Conservation (phyloP, 2,797 vertebrate species). For the Coregonus ussuriensis region DNA sequence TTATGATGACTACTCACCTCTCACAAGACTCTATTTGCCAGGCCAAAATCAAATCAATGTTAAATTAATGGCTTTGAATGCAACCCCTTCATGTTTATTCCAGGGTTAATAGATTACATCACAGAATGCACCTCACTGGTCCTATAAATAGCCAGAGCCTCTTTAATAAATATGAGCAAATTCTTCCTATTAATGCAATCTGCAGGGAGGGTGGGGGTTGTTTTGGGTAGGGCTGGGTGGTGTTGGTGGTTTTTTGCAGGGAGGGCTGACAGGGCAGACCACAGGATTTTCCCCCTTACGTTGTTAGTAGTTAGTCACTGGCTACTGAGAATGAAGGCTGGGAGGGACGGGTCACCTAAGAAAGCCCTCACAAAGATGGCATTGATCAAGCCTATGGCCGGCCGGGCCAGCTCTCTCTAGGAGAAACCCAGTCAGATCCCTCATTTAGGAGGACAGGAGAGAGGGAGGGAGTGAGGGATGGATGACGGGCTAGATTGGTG, state of each 20-base stretch:
- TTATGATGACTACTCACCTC: conserved; percentile 14
- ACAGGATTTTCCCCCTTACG: background rate
- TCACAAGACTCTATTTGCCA: background rate
- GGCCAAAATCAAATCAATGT: conserved; percentile 24
- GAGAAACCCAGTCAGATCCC: conserved; percentile 35
- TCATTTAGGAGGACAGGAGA: conserved; percentile 26
- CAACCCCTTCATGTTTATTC: background rate
- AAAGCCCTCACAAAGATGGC: conserved; percentile 64
- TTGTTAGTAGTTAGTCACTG: conserved; percentile 55
- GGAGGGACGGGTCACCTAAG: conserved; percentile 61
- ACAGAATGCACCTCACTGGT: conserved; percentile 9
- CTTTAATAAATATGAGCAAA: conserved; percentile 42
- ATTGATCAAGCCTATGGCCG: conserved; percentile 54
- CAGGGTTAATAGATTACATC: conserved; percentile 13
- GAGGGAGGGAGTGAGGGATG: conserved; percentile 22
- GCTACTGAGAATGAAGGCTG: conserved; percentile 25
- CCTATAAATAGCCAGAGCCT: conserved; percentile 38
- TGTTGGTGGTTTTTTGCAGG: background rate
- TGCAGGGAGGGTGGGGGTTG: conserved; percentile 38
- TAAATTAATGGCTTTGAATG: background rate
- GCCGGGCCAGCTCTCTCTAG: conserved; percentile 23
- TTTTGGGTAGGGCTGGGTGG: conserved; percentile 11
- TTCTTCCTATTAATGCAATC: conserved; percentile 48
- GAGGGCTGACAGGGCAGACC: background rate
- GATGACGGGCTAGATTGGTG: conserved; percentile 27